Base-by-base conservation (phyloP, 1,140 invertebrate genomes). In the Drosophila nannoptera region DNA sequence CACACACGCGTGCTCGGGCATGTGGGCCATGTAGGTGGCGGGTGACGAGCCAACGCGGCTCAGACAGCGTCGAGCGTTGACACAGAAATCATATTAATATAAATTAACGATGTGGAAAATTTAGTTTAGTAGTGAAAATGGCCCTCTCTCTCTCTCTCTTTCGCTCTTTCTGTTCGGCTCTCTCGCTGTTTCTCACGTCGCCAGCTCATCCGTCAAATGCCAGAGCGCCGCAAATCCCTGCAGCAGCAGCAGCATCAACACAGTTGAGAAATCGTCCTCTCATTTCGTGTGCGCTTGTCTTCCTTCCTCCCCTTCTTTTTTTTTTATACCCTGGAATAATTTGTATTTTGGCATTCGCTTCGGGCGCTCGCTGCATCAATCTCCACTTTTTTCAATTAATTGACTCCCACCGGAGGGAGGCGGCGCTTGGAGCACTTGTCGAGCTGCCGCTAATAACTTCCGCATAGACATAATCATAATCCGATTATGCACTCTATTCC, bases 101-200 rank as follows among this genome's bases (percentile, higher is more conserved):
- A 89, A 89, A 89, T 89, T 88, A 89, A 89, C 87, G 87, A 89
- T 87, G 87, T 87, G 87, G 87, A 89, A 89, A 89, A 89, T 88
- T 88, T 88, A 89, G 87, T 89, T 89, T 89, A 88, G 87, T 88
- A 87, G 87, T 88, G 87, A 88, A 83, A 88, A 82, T 69, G 78
- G 68, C 74, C 60, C 61, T 43, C n/a, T 5, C 38, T 42, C 38
- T 42, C 40, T n/a, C 12, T 40, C 38, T 40, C 11, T 40, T 11
- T 42, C 12, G 0, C 12, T 43, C 5, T 14, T 0, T 43, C 6
- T 43, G 5, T 5, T 7, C 7, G n/a, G 6, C 40, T 14, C 12
- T 43, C 6, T 43, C 65, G 75, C 66, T 64, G 61, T 65, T 75
- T 38, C 80, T 86, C 81, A 86, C 81, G 81, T 86, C 81, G 82